Base-by-base conservation (phyloP, 2,888 invertebrate genomes). In the Epinotia ramella region DNA sequence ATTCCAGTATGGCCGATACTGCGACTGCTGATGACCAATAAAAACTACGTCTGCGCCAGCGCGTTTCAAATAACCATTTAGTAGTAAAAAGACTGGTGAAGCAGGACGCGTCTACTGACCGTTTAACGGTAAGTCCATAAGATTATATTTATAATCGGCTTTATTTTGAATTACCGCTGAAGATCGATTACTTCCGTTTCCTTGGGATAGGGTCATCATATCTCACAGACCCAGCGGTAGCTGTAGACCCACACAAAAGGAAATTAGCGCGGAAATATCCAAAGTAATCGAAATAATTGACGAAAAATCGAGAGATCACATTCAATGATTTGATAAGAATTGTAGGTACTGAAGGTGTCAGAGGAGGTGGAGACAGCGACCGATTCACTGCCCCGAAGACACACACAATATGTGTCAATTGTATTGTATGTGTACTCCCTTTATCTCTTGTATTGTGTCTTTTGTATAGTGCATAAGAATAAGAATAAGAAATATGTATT, bases 11-110 rank as follows among this genome's bases (percentile, higher is more conserved):
- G 69, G 60, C 69, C 74, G 33, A 44, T 40, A 46, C 44, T 11
- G 65, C 49, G 40, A 28, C 70, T 40, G 20, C 64, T 49, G 64
- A 57, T 68, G 63, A 46, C 70, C 59, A 64, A 69, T 69, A 68
- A 68, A 68, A 68, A 59, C 18, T 33, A 56, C 5, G 63, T 16
- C 16, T 44, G 18, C 18, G 18, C 28, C 16, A 24, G 18, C 18
- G 18, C 28, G 46, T 63, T 56, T 24, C 20, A 24, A 33, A 64
- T 59, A 49, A 40, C 33, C 64, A 69, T 64, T 64, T 59, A 40
- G 3, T 53, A 73, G n/a, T n/a, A n/a, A 70, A 62, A 62, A 70
- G 20, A 49, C 13, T 63, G 13, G 28, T 18, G 16, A 13, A 63
- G 63, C 63, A 63, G 56, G 68, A 73, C 24, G 53, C 56, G 18